Conservation (phyloP, 2,888 invertebrate genomes). For the Drosophila prostipennis region DNA sequence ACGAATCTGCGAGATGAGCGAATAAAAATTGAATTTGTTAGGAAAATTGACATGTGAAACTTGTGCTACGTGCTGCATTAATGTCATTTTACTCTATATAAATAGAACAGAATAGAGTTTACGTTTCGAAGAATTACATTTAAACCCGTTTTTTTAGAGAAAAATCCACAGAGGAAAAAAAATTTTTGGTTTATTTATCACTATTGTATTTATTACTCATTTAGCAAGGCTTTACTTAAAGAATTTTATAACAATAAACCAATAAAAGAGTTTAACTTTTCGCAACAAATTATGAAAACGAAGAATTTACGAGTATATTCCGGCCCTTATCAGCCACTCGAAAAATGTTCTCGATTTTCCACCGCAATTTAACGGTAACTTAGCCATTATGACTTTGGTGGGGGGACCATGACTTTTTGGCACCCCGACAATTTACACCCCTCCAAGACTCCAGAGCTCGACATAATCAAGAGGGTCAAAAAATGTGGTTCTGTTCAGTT, state of each 20-base stretch:
- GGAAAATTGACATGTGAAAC: conserved; percentile 72
- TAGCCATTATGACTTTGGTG: conserved; percentile 33
- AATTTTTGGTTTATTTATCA: too few species aligned
- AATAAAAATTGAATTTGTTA: conserved; percentile 77
- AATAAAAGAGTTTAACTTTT: background rate
- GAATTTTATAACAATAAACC: background rate
- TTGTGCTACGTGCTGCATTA: conserved; percentile 70
- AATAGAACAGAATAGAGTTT: conserved; percentile 31
- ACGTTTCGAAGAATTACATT: conserved; percentile 56
- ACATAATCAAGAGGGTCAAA: conserved; percentile 45
- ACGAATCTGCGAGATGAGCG: conserved; percentile 53
- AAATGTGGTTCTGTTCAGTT: conserved; percentile 41
- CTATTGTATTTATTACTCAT: too few species aligned
- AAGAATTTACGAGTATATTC: conserved; percentile 1
- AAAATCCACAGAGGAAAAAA: background rate
- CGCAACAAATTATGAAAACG: conserved; percentile 31
- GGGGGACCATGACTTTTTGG: conserved; percentile 13
- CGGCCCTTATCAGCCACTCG: conserved; percentile 9
- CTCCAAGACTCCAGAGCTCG: conserved; percentile 7
- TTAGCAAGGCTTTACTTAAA: too few species aligned
- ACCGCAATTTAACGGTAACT: conserved; percentile 62
- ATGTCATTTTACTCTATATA: conserved; percentile 54
- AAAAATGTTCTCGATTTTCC: conserved; percentile 41
- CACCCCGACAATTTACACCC: conserved; percentile 12
- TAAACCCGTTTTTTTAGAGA: conserved; percentile 4